Conservation (phyloP, 2,888 invertebrate genomes). For the Sericinus montela region DNA sequence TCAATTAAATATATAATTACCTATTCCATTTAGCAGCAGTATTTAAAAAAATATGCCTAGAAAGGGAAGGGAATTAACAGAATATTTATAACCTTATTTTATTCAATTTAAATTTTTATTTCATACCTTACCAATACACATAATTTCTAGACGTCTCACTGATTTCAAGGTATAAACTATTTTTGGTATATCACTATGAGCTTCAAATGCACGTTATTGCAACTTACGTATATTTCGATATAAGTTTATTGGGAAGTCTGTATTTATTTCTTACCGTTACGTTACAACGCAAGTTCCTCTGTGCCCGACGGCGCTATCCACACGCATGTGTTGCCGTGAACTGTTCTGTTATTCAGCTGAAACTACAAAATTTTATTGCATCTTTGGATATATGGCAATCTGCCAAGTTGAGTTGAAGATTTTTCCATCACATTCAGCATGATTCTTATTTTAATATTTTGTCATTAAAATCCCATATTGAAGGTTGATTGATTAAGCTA, state of each 20-base stretch:
- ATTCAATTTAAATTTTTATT: no score
- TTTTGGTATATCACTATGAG: conserved; percentile 39
- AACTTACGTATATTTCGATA: neutral
- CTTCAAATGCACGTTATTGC: neutral
- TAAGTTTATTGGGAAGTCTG: conserved; percentile 3
- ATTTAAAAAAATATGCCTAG: no score
- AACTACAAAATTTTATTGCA: conserved; percentile 67
- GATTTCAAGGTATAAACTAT: conserved; percentile 54
- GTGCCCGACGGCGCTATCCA: conserved; percentile 2
- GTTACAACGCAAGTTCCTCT: neutral
- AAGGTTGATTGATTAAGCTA: no score
- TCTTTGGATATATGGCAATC: conserved; percentile 59
- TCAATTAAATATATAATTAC: no score
- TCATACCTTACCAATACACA: no score
- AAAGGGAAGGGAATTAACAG: no score
- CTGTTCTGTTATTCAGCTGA: conserved; percentile 54
- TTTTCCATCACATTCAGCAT: conserved; percentile 52
- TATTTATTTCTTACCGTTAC: conserved; percentile 7
- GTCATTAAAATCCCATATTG: no score
- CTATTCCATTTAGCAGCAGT: no score
- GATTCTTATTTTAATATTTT: conserved; percentile 40
- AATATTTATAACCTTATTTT: no score
- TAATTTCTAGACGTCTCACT: conserved; percentile 28
- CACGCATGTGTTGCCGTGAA: conserved; percentile 15
- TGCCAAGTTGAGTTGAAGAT: conserved; percentile 54